phyloP scores from a whole-genome alignment of 1,140 invertebrate species.

The Rhyzopertha dominica region DNA sequence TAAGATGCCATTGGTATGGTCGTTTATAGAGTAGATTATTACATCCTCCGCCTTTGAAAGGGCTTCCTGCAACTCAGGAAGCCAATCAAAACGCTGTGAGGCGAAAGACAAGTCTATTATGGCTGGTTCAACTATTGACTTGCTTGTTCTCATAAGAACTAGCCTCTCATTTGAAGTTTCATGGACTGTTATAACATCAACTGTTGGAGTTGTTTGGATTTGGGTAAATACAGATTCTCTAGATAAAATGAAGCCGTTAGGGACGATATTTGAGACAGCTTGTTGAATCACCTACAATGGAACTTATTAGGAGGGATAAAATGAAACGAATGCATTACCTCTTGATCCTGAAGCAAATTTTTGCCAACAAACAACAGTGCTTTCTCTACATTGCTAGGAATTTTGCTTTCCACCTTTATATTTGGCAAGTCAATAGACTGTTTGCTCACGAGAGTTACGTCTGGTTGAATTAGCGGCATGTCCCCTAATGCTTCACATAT shows the following conservation, averaged over 20 bases:
- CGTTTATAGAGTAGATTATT: constrained; percentile 57
- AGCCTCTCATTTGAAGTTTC: constrained; percentile 45
- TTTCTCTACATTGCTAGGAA: constrained; percentile 53
- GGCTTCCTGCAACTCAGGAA: constrained; percentile 51
- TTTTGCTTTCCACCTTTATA: constrained; percentile 58
- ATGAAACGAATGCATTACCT: constrained; percentile 3
- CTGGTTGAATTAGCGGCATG: constrained; percentile 55
- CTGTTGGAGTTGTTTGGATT: constrained; percentile 23
- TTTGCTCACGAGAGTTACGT: constrained; percentile 49
- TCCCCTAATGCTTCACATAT: constrained; percentile 56
- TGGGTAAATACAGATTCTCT: constrained; percentile 42
- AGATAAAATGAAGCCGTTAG: constrained; percentile 49
- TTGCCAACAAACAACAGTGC: constrained; percentile 51
- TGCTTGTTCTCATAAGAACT: constrained; percentile 36
- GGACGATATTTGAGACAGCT: constrained; percentile 42
- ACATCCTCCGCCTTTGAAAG: constrained; percentile 52
- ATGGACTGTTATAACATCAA: constrained; percentile 46
- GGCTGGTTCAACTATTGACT: background rate
- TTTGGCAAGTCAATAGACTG: constrained; percentile 50
- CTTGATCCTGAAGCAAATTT: constrained; percentile 18
- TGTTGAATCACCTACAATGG: constrained; percentile 41
- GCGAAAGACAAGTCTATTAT: constrained; percentile 11
- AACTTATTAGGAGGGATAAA: constrained; percentile 1
- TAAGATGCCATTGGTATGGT: constrained; percentile 69
- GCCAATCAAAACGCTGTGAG: constrained; percentile 42